Evolutionary conservation across 2,888 invertebrate genomes (phyloP).

Genomic region (Acronicta leporina): DNA sequence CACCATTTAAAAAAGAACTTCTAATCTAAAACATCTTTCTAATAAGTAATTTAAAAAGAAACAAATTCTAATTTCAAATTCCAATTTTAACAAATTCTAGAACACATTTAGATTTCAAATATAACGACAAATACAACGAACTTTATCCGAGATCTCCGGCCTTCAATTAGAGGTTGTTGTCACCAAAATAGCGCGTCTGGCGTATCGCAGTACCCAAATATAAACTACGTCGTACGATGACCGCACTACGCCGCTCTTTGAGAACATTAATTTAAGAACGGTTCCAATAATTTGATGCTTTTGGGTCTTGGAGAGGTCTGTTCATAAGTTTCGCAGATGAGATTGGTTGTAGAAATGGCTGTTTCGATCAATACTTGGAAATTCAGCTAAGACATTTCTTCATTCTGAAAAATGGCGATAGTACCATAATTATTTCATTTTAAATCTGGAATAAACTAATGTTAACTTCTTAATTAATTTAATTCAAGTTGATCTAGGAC

Average conservation of each 20-base stretch:
- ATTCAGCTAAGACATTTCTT: too few relatives aligned
- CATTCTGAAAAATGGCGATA: too few relatives aligned
- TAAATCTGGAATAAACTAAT: too few relatives aligned
- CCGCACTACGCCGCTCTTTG: constrained; percentile 14
- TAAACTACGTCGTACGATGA: constrained; percentile 28
- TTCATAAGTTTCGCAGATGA: constrained; percentile 36
- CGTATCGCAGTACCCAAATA: constrained; percentile 30
- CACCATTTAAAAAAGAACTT: too few relatives aligned
- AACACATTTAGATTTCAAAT: constrained; percentile 11
- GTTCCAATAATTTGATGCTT: constrained; percentile 42
- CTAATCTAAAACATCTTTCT: too few relatives aligned
- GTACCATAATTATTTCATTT: too few relatives aligned
- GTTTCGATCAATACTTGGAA: constrained; percentile 16
- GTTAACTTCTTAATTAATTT: too few relatives aligned
- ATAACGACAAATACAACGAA: constrained; percentile 24
- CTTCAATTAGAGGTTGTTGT: constrained; percentile 27
- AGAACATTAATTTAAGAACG: constrained; percentile 35
- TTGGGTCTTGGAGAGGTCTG: constrained; percentile 25
- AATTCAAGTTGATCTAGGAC: too few relatives aligned
- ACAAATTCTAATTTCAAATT: too few relatives aligned
- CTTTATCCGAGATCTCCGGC: constrained; percentile 16
- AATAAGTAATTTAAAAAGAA: too few relatives aligned
- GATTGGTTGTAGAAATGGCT: constrained; percentile 15
- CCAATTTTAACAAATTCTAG: too few relatives aligned
- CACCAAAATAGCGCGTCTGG: constrained; percentile 20